phyloP scores from a whole-genome alignment of 2,113 vertebrate species.

The Lagopus muta region DNA sequence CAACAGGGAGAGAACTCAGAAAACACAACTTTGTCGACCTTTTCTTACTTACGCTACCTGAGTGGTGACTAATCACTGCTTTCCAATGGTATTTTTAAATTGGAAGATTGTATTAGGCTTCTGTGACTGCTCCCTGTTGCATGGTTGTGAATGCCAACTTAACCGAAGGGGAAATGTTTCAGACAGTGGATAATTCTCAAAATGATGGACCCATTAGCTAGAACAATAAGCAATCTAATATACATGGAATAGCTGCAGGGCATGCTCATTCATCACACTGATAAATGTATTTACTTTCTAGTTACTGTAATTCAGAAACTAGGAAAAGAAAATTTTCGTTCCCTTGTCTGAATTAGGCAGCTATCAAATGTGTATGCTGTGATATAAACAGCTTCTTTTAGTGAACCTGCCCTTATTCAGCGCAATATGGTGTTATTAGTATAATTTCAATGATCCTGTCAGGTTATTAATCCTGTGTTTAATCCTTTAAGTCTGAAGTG shows the following conservation, averaged over 20 bases:
- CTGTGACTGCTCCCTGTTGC: not conserved
- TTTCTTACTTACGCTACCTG: slow-evolving; percentile 34
- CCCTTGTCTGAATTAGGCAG: not conserved
- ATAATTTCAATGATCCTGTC: not conserved
- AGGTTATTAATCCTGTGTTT: not conserved
- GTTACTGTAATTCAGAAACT: slow-evolving; percentile 18
- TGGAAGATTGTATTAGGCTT: slow-evolving; percentile 32
- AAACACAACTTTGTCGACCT: slow-evolving; percentile 16
- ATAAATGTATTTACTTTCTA: slow-evolving; percentile 57
- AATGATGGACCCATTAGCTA: slow-evolving; percentile 58
- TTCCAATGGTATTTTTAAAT: slow-evolving; percentile 46
- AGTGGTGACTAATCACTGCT: slow-evolving; percentile 27
- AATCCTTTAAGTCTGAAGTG: not conserved
- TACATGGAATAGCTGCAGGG: slow-evolving; percentile 14
- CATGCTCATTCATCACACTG: slow-evolving; percentile 45
- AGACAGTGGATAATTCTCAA: slow-evolving; percentile 41
- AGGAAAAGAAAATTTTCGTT: slow-evolving; percentile 2
- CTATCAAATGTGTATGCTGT: not conserved
- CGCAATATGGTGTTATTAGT: not conserved
- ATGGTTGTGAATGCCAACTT: slow-evolving; percentile 10
- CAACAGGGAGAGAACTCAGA: not conserved
- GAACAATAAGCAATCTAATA: slow-evolving; percentile 51
- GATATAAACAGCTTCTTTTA: not conserved
- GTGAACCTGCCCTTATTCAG: not conserved
- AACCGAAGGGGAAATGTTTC: slow-evolving; percentile 26